These are phyloP conservation scores for Entomobrya multifasciata DNA, from an alignment of 2,888 invertebrate genomes.

Conservation along the genomic window DNA sequence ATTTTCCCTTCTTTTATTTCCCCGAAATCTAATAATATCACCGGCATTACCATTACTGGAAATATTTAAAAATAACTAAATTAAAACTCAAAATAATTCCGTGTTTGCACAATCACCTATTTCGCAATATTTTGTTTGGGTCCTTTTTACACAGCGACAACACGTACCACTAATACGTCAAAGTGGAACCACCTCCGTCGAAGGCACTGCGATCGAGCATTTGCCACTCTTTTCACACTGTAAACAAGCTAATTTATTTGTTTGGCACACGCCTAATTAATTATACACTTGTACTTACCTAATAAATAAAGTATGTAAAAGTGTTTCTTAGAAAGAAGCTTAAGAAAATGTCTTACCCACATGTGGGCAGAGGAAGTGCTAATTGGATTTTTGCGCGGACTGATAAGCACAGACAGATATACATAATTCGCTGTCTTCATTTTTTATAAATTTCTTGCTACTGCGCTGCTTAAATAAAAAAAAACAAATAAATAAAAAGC, in stretches of 20 bases:
- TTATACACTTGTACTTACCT: neutral
- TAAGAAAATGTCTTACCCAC: neutral
- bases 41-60: no score
- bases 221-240: neutral
- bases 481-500: slow-evolving; percentile 2
- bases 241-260: slow-evolving; percentile 18
- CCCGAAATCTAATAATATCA: no score
- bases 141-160: no score
- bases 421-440: neutral
- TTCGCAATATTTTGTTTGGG: neutral
- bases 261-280: slow-evolving; percentile 47
- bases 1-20: no score
- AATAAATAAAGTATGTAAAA: no score
- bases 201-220: neutral
- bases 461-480: neutral
- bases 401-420: slow-evolving; percentile 10
- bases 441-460: neutral
- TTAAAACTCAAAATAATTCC: no score
- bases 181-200: no score
- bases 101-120: neutral
- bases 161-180: no score
- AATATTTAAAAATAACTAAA: no score
- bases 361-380: slow-evolving; percentile 46
- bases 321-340: neutral
- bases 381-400: slow-evolving; percentile 44